Conservation (phyloP, 1,140 invertebrate species). For the Limonius californicus region DNA sequence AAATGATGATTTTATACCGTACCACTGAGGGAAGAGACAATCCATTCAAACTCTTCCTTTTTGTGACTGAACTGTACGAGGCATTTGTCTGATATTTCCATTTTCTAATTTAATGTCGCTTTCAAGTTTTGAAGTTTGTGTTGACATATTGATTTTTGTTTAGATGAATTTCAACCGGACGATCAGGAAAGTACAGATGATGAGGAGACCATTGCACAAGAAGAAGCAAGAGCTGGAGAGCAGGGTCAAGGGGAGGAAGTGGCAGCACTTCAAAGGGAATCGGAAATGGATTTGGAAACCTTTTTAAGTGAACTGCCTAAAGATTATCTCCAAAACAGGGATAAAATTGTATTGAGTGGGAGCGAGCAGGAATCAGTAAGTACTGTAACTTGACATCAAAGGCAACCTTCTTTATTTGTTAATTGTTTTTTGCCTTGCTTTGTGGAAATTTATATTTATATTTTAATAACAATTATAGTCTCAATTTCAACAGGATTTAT, state of each 20-base stretch:
- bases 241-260: slow-evolving; percentile 75
- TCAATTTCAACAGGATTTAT: too few relatives aligned
- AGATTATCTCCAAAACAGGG: slow-evolving; percentile 70
- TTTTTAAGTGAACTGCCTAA: slow-evolving; percentile 69
- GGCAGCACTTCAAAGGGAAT: slow-evolving; percentile 83
- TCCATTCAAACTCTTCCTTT: too few relatives aligned
- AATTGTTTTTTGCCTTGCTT: too few relatives aligned
- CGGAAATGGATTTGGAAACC: slow-evolving; percentile 87
- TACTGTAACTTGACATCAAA: too few relatives aligned
- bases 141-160: too few relatives aligned
- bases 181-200: slow-evolving; percentile 80
- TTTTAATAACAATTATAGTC: too few relatives aligned
- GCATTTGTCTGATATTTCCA: neutral
- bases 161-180: slow-evolving; percentile 77
- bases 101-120: too few relatives aligned
- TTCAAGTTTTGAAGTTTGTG: too few relatives aligned
- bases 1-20: neutral
- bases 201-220: slow-evolving; percentile 94
- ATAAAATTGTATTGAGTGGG: slow-evolving; percentile 51
- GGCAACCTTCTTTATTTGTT: too few relatives aligned
- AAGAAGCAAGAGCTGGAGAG: slow-evolving; percentile 62
- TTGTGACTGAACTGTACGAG: neutral
- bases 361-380: slow-evolving; percentile 34
- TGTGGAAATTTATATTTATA: too few relatives aligned
- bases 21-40: too few relatives aligned